Percentiles rank a stretch among this genome's conserved stretches.
phyloP scores from a whole-genome alignment of 2,888 invertebrate species.

The Chrysodeixis includens region DNA sequence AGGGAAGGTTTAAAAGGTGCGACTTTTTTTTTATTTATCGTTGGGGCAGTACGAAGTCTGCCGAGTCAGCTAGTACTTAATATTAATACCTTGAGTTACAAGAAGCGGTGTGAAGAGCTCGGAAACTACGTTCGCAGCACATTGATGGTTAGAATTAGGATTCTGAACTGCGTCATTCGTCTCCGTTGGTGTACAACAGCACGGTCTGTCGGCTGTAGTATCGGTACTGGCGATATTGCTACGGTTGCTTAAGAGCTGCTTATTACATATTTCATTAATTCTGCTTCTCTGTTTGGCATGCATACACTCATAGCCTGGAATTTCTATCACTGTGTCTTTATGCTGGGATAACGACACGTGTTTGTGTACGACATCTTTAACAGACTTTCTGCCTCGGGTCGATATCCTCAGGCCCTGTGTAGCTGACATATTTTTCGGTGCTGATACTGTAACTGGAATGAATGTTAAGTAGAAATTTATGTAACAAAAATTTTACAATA shows the following conservation, averaged over 20 bases:
- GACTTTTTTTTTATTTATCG: too few relatives aligned
- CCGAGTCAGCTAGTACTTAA: too few relatives aligned
- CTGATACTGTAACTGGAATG: not conserved
- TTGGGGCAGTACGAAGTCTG: too few relatives aligned
- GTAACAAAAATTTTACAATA: too few relatives aligned
- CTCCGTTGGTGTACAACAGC: conserved; percentile 40
- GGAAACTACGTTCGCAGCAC: conserved; percentile 52
- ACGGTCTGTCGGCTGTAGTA: conserved; percentile 72
- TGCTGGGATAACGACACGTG: not conserved
- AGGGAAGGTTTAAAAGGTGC: too few relatives aligned
- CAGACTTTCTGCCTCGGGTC: conserved; percentile 31
- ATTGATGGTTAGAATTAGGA: conserved; percentile 43
- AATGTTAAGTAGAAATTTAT: not conserved
- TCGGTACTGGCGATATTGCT: conserved; percentile 61
- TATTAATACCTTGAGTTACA: conserved; percentile 61
- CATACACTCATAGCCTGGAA: not conserved
- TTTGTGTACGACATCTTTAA: conserved; percentile 22
- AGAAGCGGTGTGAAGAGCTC: conserved; percentile 66
- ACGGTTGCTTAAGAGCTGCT: not conserved
- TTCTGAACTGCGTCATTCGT: not conserved
- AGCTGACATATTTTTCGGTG: not conserved
- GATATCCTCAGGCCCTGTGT: conserved; percentile 28
- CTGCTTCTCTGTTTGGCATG: not conserved
- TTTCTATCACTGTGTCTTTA: conserved; percentile 1
- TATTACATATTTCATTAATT: conserved; percentile 29